Evolutionary conservation across 2,113 vertebrate species (phyloP).

Genomic region (Xenus cinereus): DNA sequence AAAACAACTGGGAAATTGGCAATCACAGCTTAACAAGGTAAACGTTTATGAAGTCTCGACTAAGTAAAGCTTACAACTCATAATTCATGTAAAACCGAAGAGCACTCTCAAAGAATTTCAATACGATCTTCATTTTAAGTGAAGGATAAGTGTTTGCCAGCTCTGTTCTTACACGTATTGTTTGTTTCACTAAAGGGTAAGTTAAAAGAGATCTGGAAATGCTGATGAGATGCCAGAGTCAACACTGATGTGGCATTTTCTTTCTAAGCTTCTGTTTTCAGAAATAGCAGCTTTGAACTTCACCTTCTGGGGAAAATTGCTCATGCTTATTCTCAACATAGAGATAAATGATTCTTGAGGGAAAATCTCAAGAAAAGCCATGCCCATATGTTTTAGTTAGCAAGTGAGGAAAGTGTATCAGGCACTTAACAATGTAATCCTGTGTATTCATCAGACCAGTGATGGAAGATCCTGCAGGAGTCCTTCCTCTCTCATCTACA

Average conservation of each 20-base stretch:
- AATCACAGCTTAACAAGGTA: background rate
- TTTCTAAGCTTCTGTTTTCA: constrained; percentile 10
- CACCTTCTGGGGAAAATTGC: constrained; percentile 9
- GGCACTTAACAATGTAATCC: background rate
- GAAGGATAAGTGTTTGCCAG: background rate
- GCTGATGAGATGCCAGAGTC: background rate
- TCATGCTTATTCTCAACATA: constrained; percentile 5
- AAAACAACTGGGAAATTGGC: background rate
- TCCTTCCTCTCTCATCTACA: background rate
- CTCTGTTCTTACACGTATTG: background rate
- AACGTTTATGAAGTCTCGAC: background rate
- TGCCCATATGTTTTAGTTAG: background rate
- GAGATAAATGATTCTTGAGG: background rate
- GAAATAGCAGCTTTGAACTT: constrained; percentile 37
- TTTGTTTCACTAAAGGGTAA: constrained; percentile 36
- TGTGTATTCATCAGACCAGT: background rate
- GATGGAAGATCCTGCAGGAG: background rate
- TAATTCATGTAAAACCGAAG: background rate
- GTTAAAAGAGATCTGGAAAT: constrained; percentile 28
- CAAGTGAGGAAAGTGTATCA: background rate
- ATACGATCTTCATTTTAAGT: background rate
- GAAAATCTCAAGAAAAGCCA: constrained; percentile 13
- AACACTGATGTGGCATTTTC: constrained; percentile 19
- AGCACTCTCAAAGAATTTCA: background rate
- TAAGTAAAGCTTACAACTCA: background rate